Evolutionary conservation across 1,140 invertebrate species (phyloP).

Genomic region (Helicoverpa armigera): DNA sequence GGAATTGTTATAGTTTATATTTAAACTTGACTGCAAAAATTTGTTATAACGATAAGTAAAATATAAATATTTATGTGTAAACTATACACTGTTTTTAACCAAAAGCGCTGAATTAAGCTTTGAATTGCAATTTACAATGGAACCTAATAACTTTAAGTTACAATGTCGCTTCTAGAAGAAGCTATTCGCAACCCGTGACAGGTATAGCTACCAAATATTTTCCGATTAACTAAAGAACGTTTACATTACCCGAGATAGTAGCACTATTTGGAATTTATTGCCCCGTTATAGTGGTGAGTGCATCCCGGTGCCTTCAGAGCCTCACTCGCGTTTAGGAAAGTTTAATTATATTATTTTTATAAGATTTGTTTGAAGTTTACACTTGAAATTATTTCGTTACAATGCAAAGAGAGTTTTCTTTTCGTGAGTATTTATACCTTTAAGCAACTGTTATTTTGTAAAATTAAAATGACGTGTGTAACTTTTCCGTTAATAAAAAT

Average conservation of each 20-base stretch:
- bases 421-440: too few species aligned
- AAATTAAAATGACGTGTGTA: too few species aligned
- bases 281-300: conserved; percentile 73
- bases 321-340: conserved; percentile 51
- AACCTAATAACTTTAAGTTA: not conserved
- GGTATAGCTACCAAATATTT: conserved; percentile 66
- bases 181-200: conserved; percentile 42
- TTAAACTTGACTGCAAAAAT: too few species aligned
- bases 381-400: too few species aligned
- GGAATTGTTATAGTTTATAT: not conserved
- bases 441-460: too few species aligned
- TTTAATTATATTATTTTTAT: conserved; percentile 21
- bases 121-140: not conserved
- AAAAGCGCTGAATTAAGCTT: too few species aligned
- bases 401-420: too few species aligned
- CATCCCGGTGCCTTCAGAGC: conserved; percentile 60
- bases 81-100: too few species aligned
- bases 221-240: conserved; percentile 75
- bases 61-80: too few species aligned
- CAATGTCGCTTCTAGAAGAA: conserved; percentile 32
- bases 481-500: too few species aligned
- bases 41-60: not conserved
- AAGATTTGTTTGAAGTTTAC: not conserved
- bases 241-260: conserved; percentile 75
- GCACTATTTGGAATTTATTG: conserved; percentile 79